phyloP scores from a whole-genome alignment of 2,113 vertebrate genomes.

The Phaethon lepturus region DNA sequence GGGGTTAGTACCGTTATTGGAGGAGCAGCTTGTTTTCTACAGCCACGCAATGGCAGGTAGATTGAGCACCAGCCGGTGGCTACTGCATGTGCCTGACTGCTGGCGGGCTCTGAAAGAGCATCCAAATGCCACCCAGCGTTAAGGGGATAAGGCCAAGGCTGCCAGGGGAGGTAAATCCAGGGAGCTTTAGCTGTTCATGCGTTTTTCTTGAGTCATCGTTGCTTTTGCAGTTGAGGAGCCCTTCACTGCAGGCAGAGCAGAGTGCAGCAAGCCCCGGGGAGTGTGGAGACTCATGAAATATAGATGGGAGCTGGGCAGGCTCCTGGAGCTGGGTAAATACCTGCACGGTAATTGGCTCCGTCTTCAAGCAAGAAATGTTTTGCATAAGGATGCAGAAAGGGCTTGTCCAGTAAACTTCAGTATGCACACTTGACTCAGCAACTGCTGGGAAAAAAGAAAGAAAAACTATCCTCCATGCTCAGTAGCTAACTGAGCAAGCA shows the following conservation, averaged over 20 bases:
- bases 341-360: neutral
- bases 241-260: neutral
- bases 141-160: slow-evolving; percentile 9
- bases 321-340: neutral
- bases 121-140: neutral
- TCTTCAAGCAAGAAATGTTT: slow-evolving; percentile 14
- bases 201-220: neutral
- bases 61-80: neutral
- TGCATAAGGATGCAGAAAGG: neutral
- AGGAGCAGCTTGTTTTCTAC: neutral
- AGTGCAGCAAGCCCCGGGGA: neutral
- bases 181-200: neutral
- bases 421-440: neutral
- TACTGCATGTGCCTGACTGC: neutral
- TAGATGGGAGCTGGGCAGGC: slow-evolving; percentile 11
- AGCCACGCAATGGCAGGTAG: neutral
- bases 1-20: neutral
- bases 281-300: slow-evolving; percentile 32
- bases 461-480: neutral
- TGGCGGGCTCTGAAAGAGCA: neutral
- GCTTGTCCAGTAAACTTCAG: neutral
- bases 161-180: neutral
- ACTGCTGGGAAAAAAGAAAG: neutral
- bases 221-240: neutral
- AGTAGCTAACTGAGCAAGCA: neutral